Evolutionary conservation across 2,797 vertebrate species (phyloP).

Genomic region (Leuciscus waleckii): DNA sequence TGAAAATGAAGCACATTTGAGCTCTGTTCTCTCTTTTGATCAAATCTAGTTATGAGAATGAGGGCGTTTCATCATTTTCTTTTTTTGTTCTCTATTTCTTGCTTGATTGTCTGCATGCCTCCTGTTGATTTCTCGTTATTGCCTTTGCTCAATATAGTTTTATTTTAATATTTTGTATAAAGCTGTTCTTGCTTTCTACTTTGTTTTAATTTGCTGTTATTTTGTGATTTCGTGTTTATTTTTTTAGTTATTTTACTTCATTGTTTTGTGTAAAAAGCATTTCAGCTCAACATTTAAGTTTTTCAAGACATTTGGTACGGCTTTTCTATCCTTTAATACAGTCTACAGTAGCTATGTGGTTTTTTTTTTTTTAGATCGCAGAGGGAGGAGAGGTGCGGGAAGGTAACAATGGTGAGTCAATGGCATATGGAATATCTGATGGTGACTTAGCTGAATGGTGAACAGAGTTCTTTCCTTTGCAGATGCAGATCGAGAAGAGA

Average conservation of each 20-base stretch:
- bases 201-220: neutral
- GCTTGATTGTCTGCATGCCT: neutral
- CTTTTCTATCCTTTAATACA: neutral
- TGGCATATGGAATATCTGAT: no score
- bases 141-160: neutral
- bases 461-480: no score
- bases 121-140: neutral
- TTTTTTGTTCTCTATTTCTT: neutral
- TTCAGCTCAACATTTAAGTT: neutral
- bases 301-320: neutral
- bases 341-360: neutral
- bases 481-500: no score
- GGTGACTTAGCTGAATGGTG: no score
- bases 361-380: neutral
- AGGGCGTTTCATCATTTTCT: neutral
- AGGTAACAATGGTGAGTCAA: no score
- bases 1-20: slow-evolving; percentile 46
- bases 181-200: neutral
- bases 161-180: neutral
- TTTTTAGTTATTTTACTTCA: neutral
- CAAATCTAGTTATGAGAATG: neutral
- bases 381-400: no score
- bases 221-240: neutral
- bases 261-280: neutral
- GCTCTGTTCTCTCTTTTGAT: slow-evolving; percentile 25